Evolutionary conservation across 2,113 vertebrate genomes (phyloP).

Genomic region (Chionis minor): DNA sequence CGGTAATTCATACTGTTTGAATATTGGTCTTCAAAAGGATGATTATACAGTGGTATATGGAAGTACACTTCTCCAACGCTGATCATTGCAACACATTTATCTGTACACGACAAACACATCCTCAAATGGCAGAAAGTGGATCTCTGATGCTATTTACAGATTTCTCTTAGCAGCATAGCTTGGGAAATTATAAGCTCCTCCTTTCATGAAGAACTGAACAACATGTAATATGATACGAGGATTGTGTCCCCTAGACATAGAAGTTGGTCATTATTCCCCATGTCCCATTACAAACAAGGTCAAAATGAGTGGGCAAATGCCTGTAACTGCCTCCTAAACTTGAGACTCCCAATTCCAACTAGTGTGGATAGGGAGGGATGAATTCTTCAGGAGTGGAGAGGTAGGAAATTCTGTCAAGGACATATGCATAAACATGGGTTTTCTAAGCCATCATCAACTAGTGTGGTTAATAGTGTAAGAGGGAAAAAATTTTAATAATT

Average conservation of each 20-base stretch:
- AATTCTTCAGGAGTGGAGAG: background rate
- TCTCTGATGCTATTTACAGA: background rate
- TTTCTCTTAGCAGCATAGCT: background rate
- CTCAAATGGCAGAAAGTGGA: background rate
- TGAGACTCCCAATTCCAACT: background rate
- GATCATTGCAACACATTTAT: background rate
- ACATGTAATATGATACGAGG: background rate
- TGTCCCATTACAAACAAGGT: background rate
- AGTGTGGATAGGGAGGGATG: background rate
- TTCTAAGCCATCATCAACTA: background rate
- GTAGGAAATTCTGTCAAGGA: background rate
- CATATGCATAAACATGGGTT: background rate
- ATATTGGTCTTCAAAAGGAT: background rate
- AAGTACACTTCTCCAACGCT: background rate
- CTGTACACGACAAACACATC: background rate
- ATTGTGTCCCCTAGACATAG: background rate
- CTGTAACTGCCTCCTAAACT: background rate
- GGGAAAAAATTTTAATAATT: background rate
- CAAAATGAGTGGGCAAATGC: background rate
- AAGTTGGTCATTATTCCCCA: background rate
- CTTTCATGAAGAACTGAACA: background rate
- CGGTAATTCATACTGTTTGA: background rate
- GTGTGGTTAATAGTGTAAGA: background rate
- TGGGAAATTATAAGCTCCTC: background rate
- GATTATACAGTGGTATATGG: background rate